Conservation (phyloP, 53 echinoderm and acorn worm genomes). For the Patiria pectinifera region DNA sequence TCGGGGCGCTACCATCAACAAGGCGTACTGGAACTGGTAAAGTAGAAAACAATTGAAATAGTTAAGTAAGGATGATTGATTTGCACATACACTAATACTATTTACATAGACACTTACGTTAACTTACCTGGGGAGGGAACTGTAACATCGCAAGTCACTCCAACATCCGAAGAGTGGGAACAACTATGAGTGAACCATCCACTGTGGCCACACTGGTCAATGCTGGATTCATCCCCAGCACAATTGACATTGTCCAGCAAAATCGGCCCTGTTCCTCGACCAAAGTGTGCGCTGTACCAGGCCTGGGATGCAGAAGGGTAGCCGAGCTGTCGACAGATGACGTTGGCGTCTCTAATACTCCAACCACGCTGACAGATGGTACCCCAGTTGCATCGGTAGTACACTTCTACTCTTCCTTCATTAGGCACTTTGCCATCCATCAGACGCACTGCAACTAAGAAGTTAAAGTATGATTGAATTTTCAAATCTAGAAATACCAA, state of each 20-base stretch:
- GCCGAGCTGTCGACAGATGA: constrained; percentile 1
- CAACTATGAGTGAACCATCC: neutral
- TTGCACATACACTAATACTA: too few relatives aligned
- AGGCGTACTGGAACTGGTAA: constrained; percentile 1
- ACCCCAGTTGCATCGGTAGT: neutral
- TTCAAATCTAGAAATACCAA: too few relatives aligned
- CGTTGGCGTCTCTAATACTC: neutral
- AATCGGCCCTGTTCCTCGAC: neutral
- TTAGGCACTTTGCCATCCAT: neutral
- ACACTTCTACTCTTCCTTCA: constrained; percentile 12
- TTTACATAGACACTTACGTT: neutral
- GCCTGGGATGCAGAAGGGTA: neutral
- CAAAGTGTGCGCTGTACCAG: neutral
- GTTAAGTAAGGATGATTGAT: neutral
- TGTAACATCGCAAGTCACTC: constrained; percentile 15
- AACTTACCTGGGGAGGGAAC: neutral
- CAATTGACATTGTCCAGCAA: neutral
- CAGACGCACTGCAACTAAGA: neutral
- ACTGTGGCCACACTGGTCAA: neutral
- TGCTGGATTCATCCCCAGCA: neutral
- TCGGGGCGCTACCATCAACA: neutral
- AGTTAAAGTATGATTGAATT: too few relatives aligned
- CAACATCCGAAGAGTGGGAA: neutral
- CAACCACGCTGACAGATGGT: neutral
- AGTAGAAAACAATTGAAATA: neutral